Conservation (phyloP, 2,888 invertebrate genomes). For the Blomia tropicalis region DNA sequence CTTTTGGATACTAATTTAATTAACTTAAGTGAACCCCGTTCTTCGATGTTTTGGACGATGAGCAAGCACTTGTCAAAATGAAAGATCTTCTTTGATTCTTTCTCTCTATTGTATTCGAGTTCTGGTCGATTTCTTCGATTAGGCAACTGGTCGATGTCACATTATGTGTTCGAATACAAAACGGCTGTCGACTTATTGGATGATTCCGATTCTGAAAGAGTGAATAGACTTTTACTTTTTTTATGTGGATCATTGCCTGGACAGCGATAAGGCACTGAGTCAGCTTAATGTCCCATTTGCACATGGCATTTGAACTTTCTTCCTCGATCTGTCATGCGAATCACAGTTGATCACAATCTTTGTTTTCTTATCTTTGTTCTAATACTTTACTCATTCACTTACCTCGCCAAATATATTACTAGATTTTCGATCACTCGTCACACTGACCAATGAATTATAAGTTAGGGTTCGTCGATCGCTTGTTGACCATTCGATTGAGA, state of each 20-base stretch:
- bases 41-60: neutral
- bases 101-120: too few relatives aligned
- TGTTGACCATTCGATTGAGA: conserved; percentile 2
- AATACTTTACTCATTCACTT: neutral
- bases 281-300: neutral
- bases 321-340: conserved; percentile 6
- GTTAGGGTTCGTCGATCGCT: neutral
- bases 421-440: neutral
- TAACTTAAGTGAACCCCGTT: conserved; percentile 13
- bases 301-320: neutral
- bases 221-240: too few relatives aligned
- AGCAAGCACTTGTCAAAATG: neutral
- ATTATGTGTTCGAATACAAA: too few relatives aligned
- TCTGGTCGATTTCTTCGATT: conserved; percentile 15
- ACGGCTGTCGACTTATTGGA: too few relatives aligned
- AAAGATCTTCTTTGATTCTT: neutral
- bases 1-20: conserved; percentile 4
- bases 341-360: neutral
- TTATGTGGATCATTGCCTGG: neutral
- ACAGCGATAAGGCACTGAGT: neutral
- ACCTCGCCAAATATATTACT: neutral
- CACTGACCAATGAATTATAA: too few relatives aligned
- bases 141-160: conserved; percentile 6
- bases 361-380: neutral
- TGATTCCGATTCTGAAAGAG: too few relatives aligned